Base-by-base conservation (phyloP, 1,140 invertebrate genomes). In the Saxidomus purpurata region DNA sequence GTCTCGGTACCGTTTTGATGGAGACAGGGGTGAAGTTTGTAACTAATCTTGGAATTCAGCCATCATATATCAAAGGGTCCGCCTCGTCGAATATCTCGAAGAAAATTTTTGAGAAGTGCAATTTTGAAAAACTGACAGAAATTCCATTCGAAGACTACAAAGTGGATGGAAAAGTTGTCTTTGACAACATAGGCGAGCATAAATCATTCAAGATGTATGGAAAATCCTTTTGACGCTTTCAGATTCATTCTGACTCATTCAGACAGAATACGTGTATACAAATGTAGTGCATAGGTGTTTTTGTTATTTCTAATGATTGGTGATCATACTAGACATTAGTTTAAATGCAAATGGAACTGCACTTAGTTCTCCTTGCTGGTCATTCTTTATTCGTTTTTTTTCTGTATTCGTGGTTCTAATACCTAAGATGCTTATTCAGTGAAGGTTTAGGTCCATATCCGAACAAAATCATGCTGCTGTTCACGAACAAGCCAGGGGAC, bases 141-240 rank as follows among this genome's bases (percentile, higher is more conserved):
- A 13, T 63, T 61, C 9, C 36, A 19, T 82, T 59, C n/a, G 31
- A 25, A 1, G 76, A 79, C 11, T 82, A 59, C 38, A 40, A 34
- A 38, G n/a, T 82, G 3, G 28, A 82, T 22, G 79, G 55, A 19
- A 11, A 36, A 9, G 55, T 82, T 1, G 36, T 82, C 1, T 61
- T 82, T 43, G 28, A 63, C 15, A 40, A 82, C 34, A 82, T 52
- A 28, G 79, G 79, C 3, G 79, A 82, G 36, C 79, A 82, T 25
- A 82, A 63, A 25, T 61, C 79, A 28, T 25, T 82, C 34, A 61
- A 19, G 34, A 31, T 43, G 1, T 61, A 61, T 25, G 52, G 43
- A 9, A 82, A 79, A 79, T 6, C 19, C n/a, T 25, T 63, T 25
- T 19, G 9, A 28, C 8, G 25, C 8, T 22, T 15, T 17, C 13